Base-by-base conservation (phyloP, 2,113 vertebrate species). In the Cebidichthys violaceus region DNA sequence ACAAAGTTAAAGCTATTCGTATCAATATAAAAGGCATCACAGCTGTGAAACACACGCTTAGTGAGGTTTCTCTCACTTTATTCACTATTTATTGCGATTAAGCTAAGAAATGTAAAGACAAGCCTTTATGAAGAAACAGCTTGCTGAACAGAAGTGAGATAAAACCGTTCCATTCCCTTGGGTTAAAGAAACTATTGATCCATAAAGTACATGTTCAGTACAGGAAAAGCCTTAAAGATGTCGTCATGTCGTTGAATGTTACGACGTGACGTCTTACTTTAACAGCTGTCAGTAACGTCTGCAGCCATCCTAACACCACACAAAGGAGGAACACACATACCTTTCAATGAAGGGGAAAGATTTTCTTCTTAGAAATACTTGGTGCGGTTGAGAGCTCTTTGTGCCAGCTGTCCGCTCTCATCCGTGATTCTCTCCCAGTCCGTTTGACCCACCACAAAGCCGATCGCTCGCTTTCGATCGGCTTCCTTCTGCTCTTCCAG, bases 391-490 rank as follows among this genome's bases (percentile, higher is more conserved):
- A 99, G 97, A 92, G 98, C 98, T 96, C 95, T 96, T 91, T 99
- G 97, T 33, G 98, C 98, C 90, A 99, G 95, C 88, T 97, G 96
- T 55, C 98, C 98, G 24, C 96, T 99, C 95, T 99, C 98, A 78
- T 99, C 98, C 35, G 98, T 99, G 94, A 99, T 99, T 94, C 97
- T 98, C 92, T 99, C 98, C 98, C 98, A 99, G 75, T 99, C 98
- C 0, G 98, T 99, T 85, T 99, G 98, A 93, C 98, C 98, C 88
- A 99, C 98, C 82, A 99, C 97, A 96, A 99, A 99, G 86, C 98
- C 98, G 27, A 99, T 99, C 29, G 98, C 98, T 31, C 98, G 97
- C 90, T 99, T 99, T 77, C 98, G 94, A 92, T 99, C 98, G 11
- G 97, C 98, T 17, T 99, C 98, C 89, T 99, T 99, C 93, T 99